Evolutionary conservation across 1,140 invertebrate species (phyloP).

Genomic region (Drosophila guanche): DNA sequence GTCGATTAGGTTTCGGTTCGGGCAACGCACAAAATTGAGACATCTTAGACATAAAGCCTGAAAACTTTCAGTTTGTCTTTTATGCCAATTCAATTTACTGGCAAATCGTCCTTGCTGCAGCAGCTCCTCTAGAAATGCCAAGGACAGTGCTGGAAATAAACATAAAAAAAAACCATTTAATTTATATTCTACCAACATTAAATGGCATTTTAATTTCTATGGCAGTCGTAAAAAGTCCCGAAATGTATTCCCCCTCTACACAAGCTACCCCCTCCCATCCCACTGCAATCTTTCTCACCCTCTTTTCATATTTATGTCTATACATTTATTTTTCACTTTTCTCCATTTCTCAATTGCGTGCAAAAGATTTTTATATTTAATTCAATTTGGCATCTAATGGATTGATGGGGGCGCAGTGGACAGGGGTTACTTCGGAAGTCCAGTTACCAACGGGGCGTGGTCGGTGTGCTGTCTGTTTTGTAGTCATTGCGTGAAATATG

Average conservation of each 20-base stretch:
- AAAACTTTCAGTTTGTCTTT: slow-evolving; percentile 42
- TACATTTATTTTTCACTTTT: slow-evolving; percentile 59
- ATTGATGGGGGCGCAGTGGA: slow-evolving; percentile 1
- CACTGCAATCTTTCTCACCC: not conserved
- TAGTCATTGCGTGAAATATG: slow-evolving; percentile 58
- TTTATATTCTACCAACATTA: slow-evolving; percentile 53
- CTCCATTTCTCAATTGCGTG: slow-evolving; percentile 51
- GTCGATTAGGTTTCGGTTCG: slow-evolving; percentile 7
- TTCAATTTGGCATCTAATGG: slow-evolving; percentile 57
- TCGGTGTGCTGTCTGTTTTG: slow-evolving; percentile 37
- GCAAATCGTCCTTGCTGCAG: slow-evolving; percentile 28
- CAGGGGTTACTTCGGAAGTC: not conserved
- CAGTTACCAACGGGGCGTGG: slow-evolving; percentile 41
- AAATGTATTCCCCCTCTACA: slow-evolving; percentile 11
- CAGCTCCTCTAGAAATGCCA: not conserved
- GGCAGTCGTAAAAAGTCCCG: slow-evolving; percentile 50
- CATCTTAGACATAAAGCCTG: slow-evolving; percentile 5
- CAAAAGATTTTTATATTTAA: slow-evolving; percentile 81
- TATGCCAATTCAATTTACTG: slow-evolving; percentile 62
- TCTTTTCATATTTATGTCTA: slow-evolving; percentile 54
- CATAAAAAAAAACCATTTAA: slow-evolving; percentile 57
- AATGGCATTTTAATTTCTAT: slow-evolving; percentile 64
- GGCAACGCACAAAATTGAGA: slow-evolving; percentile 37
- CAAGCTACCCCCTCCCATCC: not conserved
- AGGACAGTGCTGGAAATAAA: slow-evolving; percentile 40